Base-by-base conservation (phyloP, 2,113 vertebrate genomes). In the Xenopus borealis region DNA sequence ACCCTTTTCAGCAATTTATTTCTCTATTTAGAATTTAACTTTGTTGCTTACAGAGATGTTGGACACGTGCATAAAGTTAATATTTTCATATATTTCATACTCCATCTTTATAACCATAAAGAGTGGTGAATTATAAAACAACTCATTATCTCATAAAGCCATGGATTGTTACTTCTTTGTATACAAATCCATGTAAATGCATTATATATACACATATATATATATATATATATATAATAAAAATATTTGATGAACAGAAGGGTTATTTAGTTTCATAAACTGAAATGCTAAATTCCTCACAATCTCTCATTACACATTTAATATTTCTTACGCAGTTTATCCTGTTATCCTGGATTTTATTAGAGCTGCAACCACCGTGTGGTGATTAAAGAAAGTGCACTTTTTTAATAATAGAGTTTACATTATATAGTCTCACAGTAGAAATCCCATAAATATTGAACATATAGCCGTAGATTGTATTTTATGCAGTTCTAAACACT, bases 381-480 rank as follows among this genome's bases (percentile, higher is more conserved):
- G 66, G 58, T 62, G 20, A 75, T 75, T 74, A 30, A 46, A 30
- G 11, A 63, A 63, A 69, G 58, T 75, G 57, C 57, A 44, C 11
- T 69, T 75, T 27, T 68, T 45, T 69, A 68, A 63, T 69, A 52
- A 69, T 23, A 69, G 62, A 75, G 55, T 75, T 30, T 27, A 44
- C 33, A 69, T 69, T 62, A n/a, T 69, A n/a, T 27, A n/a, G 47
- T 40, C 52, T 16, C 62, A 19, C 52, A 68, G 70, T 44, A 70
- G 67, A 64, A 10, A 40, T 52, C 44, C 33, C 27, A 75, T 69
- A 63, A 75, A 75, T 75, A 69, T 69, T 69, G 19, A 45, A 77
- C 47, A 27, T 64, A 7, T 33, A 50, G 30, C 27, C 62, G 59
- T 18, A 16, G 30, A 57, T 64, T 77, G 61, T 77, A 76, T 63